These are phyloP conservation scores for Petromus typicus DNA, from an alignment of 2,113 vertebrate genomes.

Conservation along the genomic window DNA sequence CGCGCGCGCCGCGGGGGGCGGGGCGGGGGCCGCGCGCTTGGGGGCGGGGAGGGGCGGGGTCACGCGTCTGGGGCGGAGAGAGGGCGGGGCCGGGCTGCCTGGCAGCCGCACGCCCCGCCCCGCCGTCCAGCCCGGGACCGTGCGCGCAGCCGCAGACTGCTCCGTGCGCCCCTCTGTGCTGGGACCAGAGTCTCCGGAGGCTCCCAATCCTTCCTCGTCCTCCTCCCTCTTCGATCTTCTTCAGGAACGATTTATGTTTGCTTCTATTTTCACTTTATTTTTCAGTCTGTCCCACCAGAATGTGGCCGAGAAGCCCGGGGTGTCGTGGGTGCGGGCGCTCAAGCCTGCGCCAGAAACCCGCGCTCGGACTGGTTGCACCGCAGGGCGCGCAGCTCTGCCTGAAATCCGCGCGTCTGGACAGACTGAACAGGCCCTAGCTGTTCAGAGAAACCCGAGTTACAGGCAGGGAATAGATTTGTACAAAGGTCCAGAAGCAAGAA, in stretches of 20 bases:
- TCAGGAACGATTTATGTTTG: neutral
- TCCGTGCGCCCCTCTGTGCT: too few species aligned
- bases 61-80: too few species aligned
- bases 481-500: neutral
- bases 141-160: slow-evolving; percentile 43
- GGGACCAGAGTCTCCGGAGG: accelerated
- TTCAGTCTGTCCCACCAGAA: neutral
- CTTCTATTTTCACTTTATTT: neutral
- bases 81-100: neutral
- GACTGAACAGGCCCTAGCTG: neutral
- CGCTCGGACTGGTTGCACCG: neutral
- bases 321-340: too few species aligned
- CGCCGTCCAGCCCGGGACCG: neutral
- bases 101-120: neutral
- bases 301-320: neutral
- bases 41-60: neutral
- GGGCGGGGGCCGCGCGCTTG: slow-evolving; percentile 19
- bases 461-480: neutral
- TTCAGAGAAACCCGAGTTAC: neutral
- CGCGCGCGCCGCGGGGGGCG: slow-evolving; percentile 81
- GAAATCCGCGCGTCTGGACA: neutral
- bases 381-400: neutral
- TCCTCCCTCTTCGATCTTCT: neutral
- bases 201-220: accelerated
- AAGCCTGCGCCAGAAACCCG: neutral